Conservation (phyloP, 1,140 invertebrate species). For the Drosophila sturtevanti region DNA sequence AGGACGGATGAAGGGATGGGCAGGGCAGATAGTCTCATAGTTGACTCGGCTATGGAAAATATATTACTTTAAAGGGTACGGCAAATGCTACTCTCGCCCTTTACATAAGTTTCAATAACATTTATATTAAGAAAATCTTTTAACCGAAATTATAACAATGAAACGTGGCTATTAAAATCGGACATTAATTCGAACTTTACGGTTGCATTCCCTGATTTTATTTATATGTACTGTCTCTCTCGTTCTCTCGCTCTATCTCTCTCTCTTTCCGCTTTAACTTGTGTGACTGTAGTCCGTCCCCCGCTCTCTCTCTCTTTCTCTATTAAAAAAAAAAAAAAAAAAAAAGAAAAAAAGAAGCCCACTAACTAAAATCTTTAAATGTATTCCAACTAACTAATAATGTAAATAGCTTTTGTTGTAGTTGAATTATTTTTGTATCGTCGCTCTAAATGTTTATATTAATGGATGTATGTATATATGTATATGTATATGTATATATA, state of each 20-base stretch:
- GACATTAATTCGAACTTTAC: background rate
- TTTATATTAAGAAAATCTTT: no score
- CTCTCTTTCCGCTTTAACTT: constrained; percentile 31
- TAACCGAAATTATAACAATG: no score
- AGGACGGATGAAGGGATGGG: no score
- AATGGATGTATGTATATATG: constrained; percentile 20
- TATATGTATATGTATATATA: constrained; percentile 17
- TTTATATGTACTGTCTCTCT: background rate
- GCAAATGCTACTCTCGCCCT: no score
- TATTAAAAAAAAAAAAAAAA: constrained; percentile 19
- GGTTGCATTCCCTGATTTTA: background rate
- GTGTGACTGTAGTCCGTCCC: constrained; percentile 30
- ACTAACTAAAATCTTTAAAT: constrained; percentile 25
- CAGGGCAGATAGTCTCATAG: no score
- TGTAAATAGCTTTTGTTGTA: constrained; percentile 36
- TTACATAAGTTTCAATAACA: no score
- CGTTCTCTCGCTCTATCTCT: background rate
- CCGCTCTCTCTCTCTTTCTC: no score
- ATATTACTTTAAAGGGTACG: no score
- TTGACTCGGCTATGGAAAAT: no score
- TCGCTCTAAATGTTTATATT: background rate
- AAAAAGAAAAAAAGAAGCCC: background rate
- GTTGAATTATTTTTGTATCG: background rate
- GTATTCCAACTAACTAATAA: background rate
- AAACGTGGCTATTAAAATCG: no score